These are phyloP conservation scores for Parochlus steinenii DNA, from an alignment of 2,888 invertebrate genomes.

Conservation along the genomic window DNA sequence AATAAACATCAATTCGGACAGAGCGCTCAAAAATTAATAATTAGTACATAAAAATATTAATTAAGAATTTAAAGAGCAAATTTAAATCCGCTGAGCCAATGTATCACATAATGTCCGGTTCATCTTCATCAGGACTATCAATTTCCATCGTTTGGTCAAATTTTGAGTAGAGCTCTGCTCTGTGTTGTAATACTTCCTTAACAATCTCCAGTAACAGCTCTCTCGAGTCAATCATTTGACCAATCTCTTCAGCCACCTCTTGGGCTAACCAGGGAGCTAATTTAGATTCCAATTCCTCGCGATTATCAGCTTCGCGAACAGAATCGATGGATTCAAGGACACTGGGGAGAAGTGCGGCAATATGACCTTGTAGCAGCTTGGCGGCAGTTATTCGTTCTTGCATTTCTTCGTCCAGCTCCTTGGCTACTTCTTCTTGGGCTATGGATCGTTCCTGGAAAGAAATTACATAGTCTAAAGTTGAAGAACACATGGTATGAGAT, in stretches of 20 bases:
- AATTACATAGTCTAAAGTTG: constrained; percentile 1
- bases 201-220: constrained; percentile 68
- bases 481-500: neutral
- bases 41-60: constrained; percentile 12
- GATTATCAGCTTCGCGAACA: constrained; percentile 25
- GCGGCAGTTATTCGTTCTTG: constrained; percentile 69
- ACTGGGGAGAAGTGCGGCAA: constrained; percentile 69
- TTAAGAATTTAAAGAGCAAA: constrained; percentile 5
- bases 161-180: constrained; percentile 33
- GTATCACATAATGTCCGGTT: constrained; percentile 11
- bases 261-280: constrained; percentile 63
- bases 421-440: constrained; percentile 49
- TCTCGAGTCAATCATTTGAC: constrained; percentile 62
- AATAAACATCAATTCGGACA: no score
- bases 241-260: constrained; percentile 65
- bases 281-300: constrained; percentile 49
- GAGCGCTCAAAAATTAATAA: no score
- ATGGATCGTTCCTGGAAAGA: constrained; percentile 44
- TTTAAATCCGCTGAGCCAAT: constrained; percentile 5
- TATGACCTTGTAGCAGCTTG: constrained; percentile 69
- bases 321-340: constrained; percentile 58
- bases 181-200: constrained; percentile 57
- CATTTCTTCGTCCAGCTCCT: constrained; percentile 49
- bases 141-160: constrained; percentile 2
- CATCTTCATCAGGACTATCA: neutral